Evolutionary conservation across 1,140 invertebrate genomes (phyloP).

Genomic region (Andricus grossulariae): DNA sequence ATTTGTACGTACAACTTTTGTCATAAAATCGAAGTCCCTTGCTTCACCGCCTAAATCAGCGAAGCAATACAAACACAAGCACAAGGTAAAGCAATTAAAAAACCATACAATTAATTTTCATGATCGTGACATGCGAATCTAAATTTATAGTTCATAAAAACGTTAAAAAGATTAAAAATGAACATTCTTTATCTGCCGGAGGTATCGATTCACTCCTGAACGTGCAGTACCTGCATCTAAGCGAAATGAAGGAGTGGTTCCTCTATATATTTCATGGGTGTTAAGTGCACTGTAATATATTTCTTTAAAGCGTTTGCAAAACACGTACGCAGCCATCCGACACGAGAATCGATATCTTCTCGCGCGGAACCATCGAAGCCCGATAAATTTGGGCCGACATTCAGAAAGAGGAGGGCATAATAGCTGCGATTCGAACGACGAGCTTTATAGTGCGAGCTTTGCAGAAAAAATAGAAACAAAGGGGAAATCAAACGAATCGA

Average conservation of each 20-base stretch:
- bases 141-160: conserved; percentile 7
- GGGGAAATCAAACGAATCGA: conserved; percentile 47
- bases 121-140: background rate
- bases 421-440: conserved; percentile 25
- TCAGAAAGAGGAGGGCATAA: conserved; percentile 28
- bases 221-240: conserved; percentile 4
- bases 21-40: no score
- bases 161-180: background rate
- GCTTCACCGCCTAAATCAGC: background rate
- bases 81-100: background rate
- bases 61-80: background rate
- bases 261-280: conserved; percentile 14
- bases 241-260: conserved; percentile 5
- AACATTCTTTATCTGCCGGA: background rate
- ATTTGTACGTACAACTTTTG: no score
- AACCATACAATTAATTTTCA: background rate
- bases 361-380: conserved; percentile 19
- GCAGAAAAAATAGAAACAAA: conserved; percentile 22
- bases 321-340: conserved; percentile 24
- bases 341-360: conserved; percentile 29
- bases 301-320: conserved; percentile 28
- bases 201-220: conserved; percentile 1
- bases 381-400: conserved; percentile 21
- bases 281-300: conserved; percentile 31
- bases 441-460: conserved; percentile 12